phyloP scores from a whole-genome alignment of 2,888 invertebrate species.

The Lochmaea crataegi region DNA sequence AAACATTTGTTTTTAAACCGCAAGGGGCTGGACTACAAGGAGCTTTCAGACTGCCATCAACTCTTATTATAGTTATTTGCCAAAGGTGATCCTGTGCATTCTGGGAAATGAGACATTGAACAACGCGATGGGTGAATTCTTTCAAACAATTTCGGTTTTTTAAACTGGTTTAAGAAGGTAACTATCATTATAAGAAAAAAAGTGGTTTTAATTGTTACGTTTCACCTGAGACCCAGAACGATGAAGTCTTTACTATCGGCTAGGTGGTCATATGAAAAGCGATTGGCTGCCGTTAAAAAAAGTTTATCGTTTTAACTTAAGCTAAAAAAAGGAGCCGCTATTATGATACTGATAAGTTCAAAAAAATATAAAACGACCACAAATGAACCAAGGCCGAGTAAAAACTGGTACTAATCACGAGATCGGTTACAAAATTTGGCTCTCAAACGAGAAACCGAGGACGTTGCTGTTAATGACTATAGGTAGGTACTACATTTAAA shows the following conservation, averaged over 20 bases:
- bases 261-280: not conserved
- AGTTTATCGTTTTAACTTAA: not conserved
- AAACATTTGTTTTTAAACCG: slow-evolving; percentile 14
- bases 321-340: not conserved
- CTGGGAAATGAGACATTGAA: slow-evolving; percentile 15
- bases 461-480: too few species aligned
- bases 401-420: too few species aligned
- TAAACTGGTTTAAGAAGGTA: not conserved
- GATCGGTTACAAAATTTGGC: too few species aligned
- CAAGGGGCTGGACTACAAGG: slow-evolving; percentile 6
- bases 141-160: not conserved
- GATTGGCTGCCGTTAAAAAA: not conserved
- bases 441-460: too few species aligned
- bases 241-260: not conserved
- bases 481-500: too few species aligned
- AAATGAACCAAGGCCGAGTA: too few species aligned
- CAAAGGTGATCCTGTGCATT: not conserved
- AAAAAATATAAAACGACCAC: too few species aligned
- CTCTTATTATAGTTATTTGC: slow-evolving; percentile 10
- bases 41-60: slow-evolving; percentile 17
- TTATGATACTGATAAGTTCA: not conserved
- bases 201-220: slow-evolving; percentile 3
- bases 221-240: not conserved
- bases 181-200: not conserved
- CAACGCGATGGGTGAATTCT: slow-evolving; percentile 6